Conservation (phyloP, 2,797 vertebrate species). For the Squalus acanthias region DNA sequence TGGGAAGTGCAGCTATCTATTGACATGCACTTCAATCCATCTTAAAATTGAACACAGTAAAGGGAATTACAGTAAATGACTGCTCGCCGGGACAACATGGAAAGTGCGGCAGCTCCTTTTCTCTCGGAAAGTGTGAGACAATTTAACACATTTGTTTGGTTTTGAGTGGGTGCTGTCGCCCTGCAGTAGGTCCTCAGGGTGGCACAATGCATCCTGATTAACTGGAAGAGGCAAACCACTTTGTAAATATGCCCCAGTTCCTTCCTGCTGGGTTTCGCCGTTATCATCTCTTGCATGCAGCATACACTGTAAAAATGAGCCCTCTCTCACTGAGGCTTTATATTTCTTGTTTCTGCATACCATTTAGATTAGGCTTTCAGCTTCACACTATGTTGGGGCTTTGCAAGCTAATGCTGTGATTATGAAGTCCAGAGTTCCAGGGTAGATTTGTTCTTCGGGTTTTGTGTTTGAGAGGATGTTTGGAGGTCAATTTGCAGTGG, state of each 20-base stretch:
- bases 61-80: conserved; percentile 19
- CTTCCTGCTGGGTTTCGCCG: neutral
- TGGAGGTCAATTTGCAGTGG: neutral
- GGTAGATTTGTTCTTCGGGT: neutral
- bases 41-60: neutral
- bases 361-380: neutral
- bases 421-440: neutral
- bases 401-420: neutral
- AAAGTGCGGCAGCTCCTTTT: neutral
- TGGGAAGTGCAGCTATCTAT: neutral
- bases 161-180: neutral
- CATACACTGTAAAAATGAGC: neutral
- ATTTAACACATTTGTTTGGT: neutral
- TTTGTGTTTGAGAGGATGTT: neutral
- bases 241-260: neutral
- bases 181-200: neutral
- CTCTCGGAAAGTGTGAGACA: neutral
- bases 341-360: neutral
- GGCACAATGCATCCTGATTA: neutral
- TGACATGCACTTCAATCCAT: neutral
- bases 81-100: neutral
- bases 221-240: neutral
- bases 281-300: neutral
- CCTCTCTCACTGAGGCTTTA: neutral
- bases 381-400: neutral